phyloP scores from a whole-genome alignment of 2,113 vertebrate genomes.

The Peromyscus leucopus region DNA sequence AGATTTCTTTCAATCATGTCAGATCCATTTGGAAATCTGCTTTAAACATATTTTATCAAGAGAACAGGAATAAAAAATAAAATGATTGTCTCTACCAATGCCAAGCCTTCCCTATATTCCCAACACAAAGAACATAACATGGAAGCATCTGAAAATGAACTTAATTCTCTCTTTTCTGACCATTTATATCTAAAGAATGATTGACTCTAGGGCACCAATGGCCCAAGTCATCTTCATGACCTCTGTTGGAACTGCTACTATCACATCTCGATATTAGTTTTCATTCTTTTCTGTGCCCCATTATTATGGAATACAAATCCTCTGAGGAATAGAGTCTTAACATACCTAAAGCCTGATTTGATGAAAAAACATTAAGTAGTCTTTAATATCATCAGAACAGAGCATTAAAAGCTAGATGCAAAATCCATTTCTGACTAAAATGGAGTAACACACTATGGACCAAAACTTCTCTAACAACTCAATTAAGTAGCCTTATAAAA shows the following conservation, averaged over 20 bases:
- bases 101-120: not conserved
- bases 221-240: not conserved
- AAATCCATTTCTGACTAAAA: conserved; percentile 16
- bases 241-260: not conserved
- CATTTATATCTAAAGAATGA: conserved; percentile 24
- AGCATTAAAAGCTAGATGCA: conserved; percentile 37
- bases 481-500: not conserved
- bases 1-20: conserved; percentile 6
- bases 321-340: not conserved
- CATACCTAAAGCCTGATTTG: not conserved
- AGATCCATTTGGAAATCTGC: not conserved
- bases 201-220: not conserved
- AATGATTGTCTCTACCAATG: not conserved
- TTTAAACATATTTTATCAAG: not conserved
- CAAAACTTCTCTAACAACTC: not conserved
- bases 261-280: not conserved
- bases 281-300: not conserved
- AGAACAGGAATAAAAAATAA: conserved; percentile 3
- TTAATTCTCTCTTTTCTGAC: conserved; percentile 1
- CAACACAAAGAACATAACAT: conserved; percentile 29
- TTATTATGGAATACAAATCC: not conserved
- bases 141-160: conserved; percentile 37
- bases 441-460: not conserved
- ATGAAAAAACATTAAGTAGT: conserved; percentile 20
- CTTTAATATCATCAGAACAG: not conserved